Evolutionary conservation across 2,888 invertebrate genomes (phyloP).

Genomic region (Coelogynopora nodosa): DNA sequence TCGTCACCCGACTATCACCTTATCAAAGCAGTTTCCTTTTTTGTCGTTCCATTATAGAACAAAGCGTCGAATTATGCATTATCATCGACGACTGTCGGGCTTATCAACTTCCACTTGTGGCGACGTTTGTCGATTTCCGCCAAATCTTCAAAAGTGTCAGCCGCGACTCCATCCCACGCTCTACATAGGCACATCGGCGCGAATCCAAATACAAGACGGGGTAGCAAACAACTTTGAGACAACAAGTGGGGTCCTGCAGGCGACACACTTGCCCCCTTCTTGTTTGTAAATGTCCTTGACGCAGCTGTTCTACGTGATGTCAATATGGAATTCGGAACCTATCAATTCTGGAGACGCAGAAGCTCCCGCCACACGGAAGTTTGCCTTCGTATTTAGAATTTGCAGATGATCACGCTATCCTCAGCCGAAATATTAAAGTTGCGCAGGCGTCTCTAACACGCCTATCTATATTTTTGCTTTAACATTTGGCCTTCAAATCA

Average conservation of each 20-base stretch:
- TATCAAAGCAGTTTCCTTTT: background rate
- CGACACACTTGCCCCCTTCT: background rate
- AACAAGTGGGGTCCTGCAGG: background rate
- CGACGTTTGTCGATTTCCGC: no score
- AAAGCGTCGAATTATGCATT: background rate
- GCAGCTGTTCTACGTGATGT: background rate
- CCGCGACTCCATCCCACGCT: background rate
- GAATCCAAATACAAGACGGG: background rate
- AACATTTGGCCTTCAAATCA: background rate
- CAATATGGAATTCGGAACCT: background rate
- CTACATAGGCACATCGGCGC: background rate
- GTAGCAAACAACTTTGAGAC: background rate
- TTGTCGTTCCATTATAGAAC: constrained; percentile 1
- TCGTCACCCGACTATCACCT: constrained; percentile 19
- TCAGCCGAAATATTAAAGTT: background rate
- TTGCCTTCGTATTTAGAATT: background rate
- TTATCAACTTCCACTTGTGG: background rate
- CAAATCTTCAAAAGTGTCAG: background rate
- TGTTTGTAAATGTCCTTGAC: background rate
- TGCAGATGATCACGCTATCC: background rate
- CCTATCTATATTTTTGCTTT: background rate
- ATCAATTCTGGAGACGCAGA: background rate
- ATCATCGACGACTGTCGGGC: constrained; percentile 11
- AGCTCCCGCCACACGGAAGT: background rate
- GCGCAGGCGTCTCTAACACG: background rate